Percentiles rank a stretch among this genome's conserved stretches.
phyloP scores from a whole-genome alignment of 2,888 invertebrate genomes.

The Eubasilissa splendida region DNA sequence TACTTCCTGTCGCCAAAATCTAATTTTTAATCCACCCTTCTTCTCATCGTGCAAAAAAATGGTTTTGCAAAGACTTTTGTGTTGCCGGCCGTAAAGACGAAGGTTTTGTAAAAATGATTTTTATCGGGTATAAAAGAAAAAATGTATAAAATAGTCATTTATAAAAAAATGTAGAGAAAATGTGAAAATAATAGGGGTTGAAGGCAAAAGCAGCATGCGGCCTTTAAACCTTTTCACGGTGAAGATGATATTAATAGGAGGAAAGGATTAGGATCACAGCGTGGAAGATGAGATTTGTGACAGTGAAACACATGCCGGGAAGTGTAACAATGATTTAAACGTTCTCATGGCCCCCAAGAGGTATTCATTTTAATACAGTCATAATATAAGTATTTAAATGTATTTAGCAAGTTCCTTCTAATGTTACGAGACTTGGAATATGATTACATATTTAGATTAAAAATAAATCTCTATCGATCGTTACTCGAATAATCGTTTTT shows the following conservation, averaged over 20 bases:
- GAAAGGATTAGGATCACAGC: conserved; percentile 44
- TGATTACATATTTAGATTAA: too few species aligned
- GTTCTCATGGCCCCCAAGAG: not conserved
- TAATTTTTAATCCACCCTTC: conserved; percentile 20
- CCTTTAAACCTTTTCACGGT: conserved; percentile 26
- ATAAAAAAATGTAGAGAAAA: conserved; percentile 23
- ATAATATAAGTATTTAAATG: not conserved
- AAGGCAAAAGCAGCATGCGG: conserved; percentile 3
- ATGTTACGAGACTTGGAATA: too few species aligned
- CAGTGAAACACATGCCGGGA: not conserved
- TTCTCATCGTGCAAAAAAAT: not conserved
- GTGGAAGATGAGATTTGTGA: conserved; percentile 39
- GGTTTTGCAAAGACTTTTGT: conserved; percentile 5
- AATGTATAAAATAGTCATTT: not conserved
- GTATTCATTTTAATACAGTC: not conserved
- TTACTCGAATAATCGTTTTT: too few species aligned
- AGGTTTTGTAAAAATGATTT: not conserved
- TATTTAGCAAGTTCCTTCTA: too few species aligned
- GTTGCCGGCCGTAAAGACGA: not conserved
- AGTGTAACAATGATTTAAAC: conserved; percentile 15
- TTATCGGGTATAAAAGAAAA: conserved; percentile 17
- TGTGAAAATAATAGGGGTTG: not conserved
- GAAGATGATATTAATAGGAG: conserved; percentile 35
- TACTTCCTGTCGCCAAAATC: conserved; percentile 6
- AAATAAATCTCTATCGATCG: too few species aligned